These are phyloP conservation scores for Conomelus anceps DNA, from an alignment of 2,888 invertebrate species.

Conservation along the genomic window DNA sequence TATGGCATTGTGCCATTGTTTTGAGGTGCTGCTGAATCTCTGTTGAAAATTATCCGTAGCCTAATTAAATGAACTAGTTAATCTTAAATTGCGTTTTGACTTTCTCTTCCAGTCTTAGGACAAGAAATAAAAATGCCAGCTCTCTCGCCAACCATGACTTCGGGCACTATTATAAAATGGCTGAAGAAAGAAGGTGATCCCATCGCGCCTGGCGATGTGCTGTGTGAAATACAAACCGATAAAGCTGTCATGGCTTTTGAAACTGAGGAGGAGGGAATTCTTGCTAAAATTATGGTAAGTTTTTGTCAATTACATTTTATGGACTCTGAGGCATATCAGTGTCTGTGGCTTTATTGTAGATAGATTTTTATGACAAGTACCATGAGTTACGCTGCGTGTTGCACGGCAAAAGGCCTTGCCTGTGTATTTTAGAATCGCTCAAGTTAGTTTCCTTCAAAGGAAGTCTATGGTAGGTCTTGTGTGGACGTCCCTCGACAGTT, in stretches of 20 bases:
- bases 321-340: no score
- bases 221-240: constrained; percentile 60
- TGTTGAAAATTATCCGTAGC: not conserved
- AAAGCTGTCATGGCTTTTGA: constrained; percentile 56
- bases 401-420: no score
- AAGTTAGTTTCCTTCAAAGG: no score
- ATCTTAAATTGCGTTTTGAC: no score
- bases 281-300: constrained; percentile 55
- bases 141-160: constrained; percentile 57
- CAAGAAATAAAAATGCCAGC: constrained; percentile 50
- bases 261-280: constrained; percentile 52
- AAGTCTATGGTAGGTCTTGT: no score
- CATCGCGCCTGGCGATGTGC: constrained; percentile 50
- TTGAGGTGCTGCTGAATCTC: not conserved
- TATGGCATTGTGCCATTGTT: not conserved
- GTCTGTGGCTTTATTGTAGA: no score
- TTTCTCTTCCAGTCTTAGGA: constrained; percentile 40
- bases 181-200: constrained; percentile 50
- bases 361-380: no score
- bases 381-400: no score
- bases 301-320: not conserved
- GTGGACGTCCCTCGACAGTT: no score
- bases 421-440: no score
- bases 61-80: not conserved
- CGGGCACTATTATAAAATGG: constrained; percentile 54